Base-by-base conservation (phyloP, 2,797 vertebrate genomes). In the Manis javanica region DNA sequence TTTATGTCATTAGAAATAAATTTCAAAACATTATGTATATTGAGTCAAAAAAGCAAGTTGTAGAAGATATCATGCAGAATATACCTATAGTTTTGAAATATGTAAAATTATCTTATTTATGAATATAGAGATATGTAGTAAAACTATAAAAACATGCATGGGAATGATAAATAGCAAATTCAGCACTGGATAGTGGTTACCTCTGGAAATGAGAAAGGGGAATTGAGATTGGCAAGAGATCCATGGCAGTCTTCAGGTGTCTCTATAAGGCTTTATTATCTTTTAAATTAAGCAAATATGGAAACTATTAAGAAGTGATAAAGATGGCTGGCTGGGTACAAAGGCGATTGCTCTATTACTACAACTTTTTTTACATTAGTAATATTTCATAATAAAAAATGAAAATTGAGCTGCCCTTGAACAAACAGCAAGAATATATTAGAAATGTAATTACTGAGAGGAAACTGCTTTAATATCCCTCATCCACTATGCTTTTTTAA, bases 1-100 rank as follows among this genome's bases (percentile, higher is more conserved):
- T 13, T 95, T 94, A 15, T 66, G 84, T n/a, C 51, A 93, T 37
- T 93, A 88, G 82, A 96, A 91, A 92, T 88, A 92, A 86, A 94
- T 72, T 87, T 72, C 15, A 81, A 95, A 96, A 79, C 11, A 94
- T 72, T 63, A 53, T 26, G 7, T 37, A 93, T 77, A 96, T n/a
- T 81, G 59, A 95, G 39, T 81, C 10, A 84, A 94, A 96, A 85
- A 66, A 78, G 4, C 42, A 77, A 91, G 68, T 18, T 90, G 12
- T 64, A 94, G 71, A 91, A 97, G 39, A 72, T 64, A 89, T 39
- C 37, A 39, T 91, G 3, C 61, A 94, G 19, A 75, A 15, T 74
- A 63, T 94, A 61, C 59, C 39, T 93, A 95, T 64, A 94, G 61
- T 86, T 93, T 85, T 61, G 83, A 96, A 90, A 77, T 79, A 21